phyloP scores from a whole-genome alignment of 2,113 vertebrate genomes.

The Nothocercus nigrocapillus region DNA sequence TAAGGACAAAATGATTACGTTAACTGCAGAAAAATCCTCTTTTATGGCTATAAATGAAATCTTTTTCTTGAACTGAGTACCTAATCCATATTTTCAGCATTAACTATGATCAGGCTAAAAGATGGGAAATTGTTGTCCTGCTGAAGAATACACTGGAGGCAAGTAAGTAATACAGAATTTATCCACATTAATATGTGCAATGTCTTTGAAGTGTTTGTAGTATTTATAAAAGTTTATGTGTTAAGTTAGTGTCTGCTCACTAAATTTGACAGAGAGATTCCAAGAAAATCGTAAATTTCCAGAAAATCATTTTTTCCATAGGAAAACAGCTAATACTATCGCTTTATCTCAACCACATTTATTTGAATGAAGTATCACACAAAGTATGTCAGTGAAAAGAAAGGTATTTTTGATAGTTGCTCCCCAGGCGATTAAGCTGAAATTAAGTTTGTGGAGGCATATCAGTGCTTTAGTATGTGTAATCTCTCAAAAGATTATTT shows the following conservation, averaged over 20 bases:
- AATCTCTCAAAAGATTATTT: not conserved
- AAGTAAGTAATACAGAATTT: not conserved
- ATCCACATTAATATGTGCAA: not conserved
- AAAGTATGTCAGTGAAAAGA: not conserved
- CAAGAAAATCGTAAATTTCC: not conserved
- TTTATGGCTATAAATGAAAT: not conserved
- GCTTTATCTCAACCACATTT: not conserved
- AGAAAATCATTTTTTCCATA: not conserved
- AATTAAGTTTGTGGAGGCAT: not conserved
- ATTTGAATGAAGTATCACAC: not conserved
- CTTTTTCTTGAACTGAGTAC: not conserved
- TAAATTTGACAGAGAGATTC: not conserved
- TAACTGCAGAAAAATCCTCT: not conserved
- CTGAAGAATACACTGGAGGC: not conserved
- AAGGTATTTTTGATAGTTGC: not conserved
- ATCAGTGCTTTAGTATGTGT: not conserved
- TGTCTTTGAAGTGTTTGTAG: constrained; percentile 28
- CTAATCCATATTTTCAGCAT: not conserved
- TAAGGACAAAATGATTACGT: not conserved
- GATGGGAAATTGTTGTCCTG: not conserved
- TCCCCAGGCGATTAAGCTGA: not conserved
- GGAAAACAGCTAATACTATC: not conserved
- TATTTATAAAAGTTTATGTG: constrained; percentile 10
- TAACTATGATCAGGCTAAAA: constrained; percentile 11
- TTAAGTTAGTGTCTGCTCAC: not conserved